Base-by-base conservation (phyloP, 2,113 vertebrate genomes). In the Neogobius melanostomus region DNA sequence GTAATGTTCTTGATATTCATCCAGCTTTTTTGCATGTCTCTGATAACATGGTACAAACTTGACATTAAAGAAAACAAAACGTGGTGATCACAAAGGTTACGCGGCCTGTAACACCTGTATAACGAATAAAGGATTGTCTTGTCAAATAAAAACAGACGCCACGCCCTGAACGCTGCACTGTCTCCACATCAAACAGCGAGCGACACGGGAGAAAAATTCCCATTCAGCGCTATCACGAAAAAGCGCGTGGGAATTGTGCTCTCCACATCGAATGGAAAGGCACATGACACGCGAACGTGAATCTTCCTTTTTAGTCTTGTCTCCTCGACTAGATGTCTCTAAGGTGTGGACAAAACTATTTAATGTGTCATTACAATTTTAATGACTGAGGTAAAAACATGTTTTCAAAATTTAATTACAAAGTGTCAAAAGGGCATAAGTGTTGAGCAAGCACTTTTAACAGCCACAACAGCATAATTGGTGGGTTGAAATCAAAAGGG, bases 121-220 rank as follows among this genome's bases (percentile, higher is more conserved):
- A 57, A 64, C 47, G 11, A 68, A 82, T 65, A 76, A 87, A 80
- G 53, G 64, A 77, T 80, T 87, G 75, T 80, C 77, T 85, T 11
- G 0, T 74, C 10, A 48, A 76, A 84, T 62, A 88, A 86, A 68
- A 74, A 66, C 48, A 74, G 42, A 11, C 21, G 66, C 52, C 81
- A 63, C 81, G 3, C 87, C 88, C 81, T 82, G 63, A 47, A 64
- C 62, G 52, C 51, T 68, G 60, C 1, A 56, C 51, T 14, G 44
- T 64, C 60, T 74, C 72, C 68, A 85, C 79, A 83, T 87, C 77
- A 90, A 87, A 86, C 80, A 69, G 36, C 17, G 69, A 21, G 65
- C 50, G 66, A 64, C 66, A 71, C 46, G 59, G 15, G 43, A 53
- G 16, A 43, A 77, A 56, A 21, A 75, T 86, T 89, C 82, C 81